Evolutionary conservation across 2,888 invertebrate genomes (phyloP).

Genomic region (Nematopogon swammerdamellus): DNA sequence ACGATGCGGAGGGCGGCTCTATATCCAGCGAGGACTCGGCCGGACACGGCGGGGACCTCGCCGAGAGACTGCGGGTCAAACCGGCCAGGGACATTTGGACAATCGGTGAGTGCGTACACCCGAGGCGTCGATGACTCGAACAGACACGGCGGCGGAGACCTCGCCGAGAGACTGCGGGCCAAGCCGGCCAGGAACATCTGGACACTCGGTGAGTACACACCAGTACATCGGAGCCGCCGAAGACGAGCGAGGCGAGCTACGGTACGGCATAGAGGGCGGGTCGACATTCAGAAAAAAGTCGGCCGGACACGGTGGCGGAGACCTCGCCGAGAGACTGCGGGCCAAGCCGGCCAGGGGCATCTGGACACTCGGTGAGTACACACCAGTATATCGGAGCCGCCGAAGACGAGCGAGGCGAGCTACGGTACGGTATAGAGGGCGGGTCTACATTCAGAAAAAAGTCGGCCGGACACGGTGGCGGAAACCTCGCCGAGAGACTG

Average conservation of each 20-base stretch:
- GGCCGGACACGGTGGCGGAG: slow-evolving; percentile 35
- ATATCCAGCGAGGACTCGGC: slow-evolving; percentile 57
- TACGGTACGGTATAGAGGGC: slow-evolving; percentile 27
- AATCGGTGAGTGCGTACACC: slow-evolving; percentile 23
- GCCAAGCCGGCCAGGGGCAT: slow-evolving; percentile 45
- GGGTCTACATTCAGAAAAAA: slow-evolving; percentile 56
- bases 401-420: slow-evolving; percentile 30
- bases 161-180: slow-evolving; percentile 36
- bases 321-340: slow-evolving; percentile 38
- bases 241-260: slow-evolving; percentile 32
- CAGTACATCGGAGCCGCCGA: slow-evolving; percentile 34
- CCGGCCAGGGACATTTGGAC: slow-evolving; percentile 49
- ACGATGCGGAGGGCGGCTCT: slow-evolving; percentile 33
- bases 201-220: slow-evolving; percentile 37
- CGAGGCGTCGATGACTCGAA: no score
- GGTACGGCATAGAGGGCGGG: slow-evolving; percentile 25
- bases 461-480: slow-evolving; percentile 35
- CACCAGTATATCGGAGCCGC: slow-evolving; percentile 33
- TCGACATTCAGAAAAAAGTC: slow-evolving; percentile 58
- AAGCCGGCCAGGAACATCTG: slow-evolving; percentile 47
- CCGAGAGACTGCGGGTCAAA: slow-evolving; percentile 36
- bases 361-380: slow-evolving; percentile 40
- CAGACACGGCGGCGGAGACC: slow-evolving; percentile 26
- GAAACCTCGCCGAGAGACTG: slow-evolving; percentile 40
- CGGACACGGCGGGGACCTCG: slow-evolving; percentile 45